Conservation (phyloP, 2,888 invertebrate species). For the Acrobasis repandana region DNA sequence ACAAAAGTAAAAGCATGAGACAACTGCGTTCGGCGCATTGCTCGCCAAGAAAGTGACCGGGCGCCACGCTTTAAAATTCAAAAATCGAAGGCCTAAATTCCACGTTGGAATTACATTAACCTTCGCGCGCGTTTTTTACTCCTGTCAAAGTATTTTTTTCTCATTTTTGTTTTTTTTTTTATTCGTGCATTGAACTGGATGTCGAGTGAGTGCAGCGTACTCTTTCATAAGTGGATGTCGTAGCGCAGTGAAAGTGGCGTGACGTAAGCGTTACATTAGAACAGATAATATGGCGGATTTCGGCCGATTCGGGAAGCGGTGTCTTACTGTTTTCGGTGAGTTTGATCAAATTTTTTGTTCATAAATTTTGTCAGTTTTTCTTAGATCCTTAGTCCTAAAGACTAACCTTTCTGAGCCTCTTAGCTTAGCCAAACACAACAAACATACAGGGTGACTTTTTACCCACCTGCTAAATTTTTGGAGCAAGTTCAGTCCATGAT, state of each 20-base stretch:
- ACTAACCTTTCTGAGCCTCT: not conserved
- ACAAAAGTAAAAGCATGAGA: conserved; percentile 77
- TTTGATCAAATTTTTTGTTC: conserved; percentile 37
- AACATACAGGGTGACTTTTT: no score
- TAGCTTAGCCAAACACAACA: not conserved
- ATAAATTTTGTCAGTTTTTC: not conserved
- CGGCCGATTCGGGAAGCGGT: conserved; percentile 65
- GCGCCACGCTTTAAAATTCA: conserved; percentile 62
- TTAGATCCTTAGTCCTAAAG: not conserved
- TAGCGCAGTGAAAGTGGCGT: conserved; percentile 76
- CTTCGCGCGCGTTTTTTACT: conserved; percentile 32
- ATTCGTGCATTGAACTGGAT: conserved; percentile 65
- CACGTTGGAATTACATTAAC: conserved; percentile 37
- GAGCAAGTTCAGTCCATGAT: no score
- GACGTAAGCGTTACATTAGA: conserved; percentile 77
- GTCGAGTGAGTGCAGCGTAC: conserved; percentile 46
- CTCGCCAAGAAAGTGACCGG: conserved; percentile 69
- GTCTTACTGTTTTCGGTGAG: conserved; percentile 71
- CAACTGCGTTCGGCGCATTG: conserved; percentile 62
- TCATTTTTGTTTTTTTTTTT: conserved; percentile 44
- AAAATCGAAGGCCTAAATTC: conserved; percentile 53
- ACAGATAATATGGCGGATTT: conserved; percentile 70
- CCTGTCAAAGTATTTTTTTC: conserved; percentile 33
- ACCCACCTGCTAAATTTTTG: no score
- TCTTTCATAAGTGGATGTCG: conserved; percentile 58